Evolutionary conservation across 2,888 invertebrate species (phyloP), one percentile per base, ranked within the genome.

Genomic region (Mechanitis mazaeus): DNA sequence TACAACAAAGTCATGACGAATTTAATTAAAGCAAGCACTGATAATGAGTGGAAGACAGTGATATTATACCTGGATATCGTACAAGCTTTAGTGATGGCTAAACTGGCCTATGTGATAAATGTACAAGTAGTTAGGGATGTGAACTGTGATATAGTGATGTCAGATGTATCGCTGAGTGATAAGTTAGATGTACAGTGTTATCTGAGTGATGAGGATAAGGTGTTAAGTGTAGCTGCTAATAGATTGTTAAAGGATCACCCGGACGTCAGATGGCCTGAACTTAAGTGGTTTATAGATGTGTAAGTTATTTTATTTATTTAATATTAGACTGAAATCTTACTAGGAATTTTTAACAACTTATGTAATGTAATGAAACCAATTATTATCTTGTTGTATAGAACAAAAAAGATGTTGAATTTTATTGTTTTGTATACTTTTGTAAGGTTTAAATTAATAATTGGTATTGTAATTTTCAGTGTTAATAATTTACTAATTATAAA

Each of bases 241-340:
- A 87, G 87, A 71, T 87, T 91, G 69, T 78, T 92, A 61, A 86
- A 85, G 68, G 90, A 92, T 71, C 91, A 93, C 66, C 89, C 91
- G 5, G 91, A 92, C 68, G 92, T 92, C 66, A 92, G 92, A 70
- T 96, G 96, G 95, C 79, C 91, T 11, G 93, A 94, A 76, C 85
- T 95, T 66, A 92, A 92, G 62, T 96, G 95, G 94, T 87, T 94
- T 73, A 85, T 92, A 75, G 90, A 91, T 77, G 85, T 92, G 94
- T 94, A 80, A 91, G 92, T 91, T 74, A 66, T 90, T 42, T 9
- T 20, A 20, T 20, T 20, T 20, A 20, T 20, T 20, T 20, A 42
- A 42, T 42, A 42, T 42, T 42, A 42, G 42, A 9, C 11, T 3
- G 9, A 9, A 9, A 42, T 42, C 7, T 2, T 42, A 9, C 9